These are phyloP conservation scores for Brachyistius frenatus DNA, from an alignment of 2,113 vertebrate species.

Conservation along the genomic window DNA sequence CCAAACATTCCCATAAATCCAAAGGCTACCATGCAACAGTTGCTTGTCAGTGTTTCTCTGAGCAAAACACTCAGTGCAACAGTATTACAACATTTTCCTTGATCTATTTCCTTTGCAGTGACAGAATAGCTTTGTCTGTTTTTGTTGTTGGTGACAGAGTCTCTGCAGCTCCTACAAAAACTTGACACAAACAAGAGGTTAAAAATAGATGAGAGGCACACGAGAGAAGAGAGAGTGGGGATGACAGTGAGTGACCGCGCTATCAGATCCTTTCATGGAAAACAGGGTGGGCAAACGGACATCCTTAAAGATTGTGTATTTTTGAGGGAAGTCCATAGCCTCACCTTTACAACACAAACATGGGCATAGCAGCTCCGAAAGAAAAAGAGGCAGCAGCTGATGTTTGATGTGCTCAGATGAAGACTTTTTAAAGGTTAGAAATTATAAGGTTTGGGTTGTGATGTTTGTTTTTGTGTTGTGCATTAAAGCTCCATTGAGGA, in stretches of 20 bases:
- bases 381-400: neutral
- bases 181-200: constrained; percentile 52
- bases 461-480: neutral
- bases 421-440: neutral
- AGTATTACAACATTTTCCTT: no score
- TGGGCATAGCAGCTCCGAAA: neutral
- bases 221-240: constrained; percentile 38
- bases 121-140: neutral
- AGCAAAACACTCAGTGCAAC: no score
- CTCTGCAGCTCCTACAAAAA: constrained; percentile 23
- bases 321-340: constrained; percentile 65
- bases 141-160: neutral
- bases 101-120: neutral
- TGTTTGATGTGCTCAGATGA: neutral
- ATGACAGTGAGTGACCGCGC: constrained; percentile 62
- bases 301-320: constrained; percentile 68
- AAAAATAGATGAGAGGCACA: constrained; percentile 63
- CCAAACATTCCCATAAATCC: no score
- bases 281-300: constrained; percentile 74
- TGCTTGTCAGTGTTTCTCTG: no score
- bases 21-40: no score
- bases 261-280: constrained; percentile 69
- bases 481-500: neutral
- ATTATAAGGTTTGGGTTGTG: neutral
- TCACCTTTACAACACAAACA: constrained; percentile 61